Percentiles rank a stretch among this genome's conserved stretches.
These are phyloP conservation scores for Stichopus chloronotus DNA, from an alignment of 35 echinoderm and acorn worm genomes.

Conservation along the genomic window DNA sequence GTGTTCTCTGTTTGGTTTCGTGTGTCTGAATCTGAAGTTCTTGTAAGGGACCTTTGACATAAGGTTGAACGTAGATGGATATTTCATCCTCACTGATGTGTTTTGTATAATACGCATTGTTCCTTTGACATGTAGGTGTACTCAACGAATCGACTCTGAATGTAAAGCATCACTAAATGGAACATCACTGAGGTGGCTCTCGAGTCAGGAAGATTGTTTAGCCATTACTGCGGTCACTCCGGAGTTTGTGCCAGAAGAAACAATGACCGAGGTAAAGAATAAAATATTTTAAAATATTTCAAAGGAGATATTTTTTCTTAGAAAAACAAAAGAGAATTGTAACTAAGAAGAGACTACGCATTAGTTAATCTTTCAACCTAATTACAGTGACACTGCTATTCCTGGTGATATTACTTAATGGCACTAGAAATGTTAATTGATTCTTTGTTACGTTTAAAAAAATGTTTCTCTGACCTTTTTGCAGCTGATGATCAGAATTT, in stretches of 20 bases:
- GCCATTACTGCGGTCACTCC: neutral
- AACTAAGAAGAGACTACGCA: no score
- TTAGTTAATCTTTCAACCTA: no score
- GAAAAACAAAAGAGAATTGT: no score
- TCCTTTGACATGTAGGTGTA: conserved; percentile 1
- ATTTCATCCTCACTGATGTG: neutral
- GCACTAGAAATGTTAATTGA: no score
- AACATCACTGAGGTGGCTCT: neutral
- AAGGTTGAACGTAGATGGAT: neutral
- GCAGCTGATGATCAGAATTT: neutral
- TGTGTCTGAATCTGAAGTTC: no score
- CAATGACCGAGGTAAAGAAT: neutral
- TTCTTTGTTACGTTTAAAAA: no score
- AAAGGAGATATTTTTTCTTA: no score
- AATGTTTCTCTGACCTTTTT: neutral
- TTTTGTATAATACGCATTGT: neutral
- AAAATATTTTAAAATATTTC: no score
- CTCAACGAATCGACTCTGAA: neutral
- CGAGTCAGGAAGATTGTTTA: neutral
- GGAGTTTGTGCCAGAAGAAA: neutral
- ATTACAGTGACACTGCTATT: no score
- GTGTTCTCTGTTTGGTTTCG: no score
- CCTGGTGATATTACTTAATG: no score
- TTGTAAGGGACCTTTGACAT: no score
- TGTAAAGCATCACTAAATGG: neutral